A percentile compares a stretch with the other conserved stretches of the same genome.
Conservation (phyloP, 2,797 vertebrate genomes). For the Tamandua tetradactyla region DNA sequence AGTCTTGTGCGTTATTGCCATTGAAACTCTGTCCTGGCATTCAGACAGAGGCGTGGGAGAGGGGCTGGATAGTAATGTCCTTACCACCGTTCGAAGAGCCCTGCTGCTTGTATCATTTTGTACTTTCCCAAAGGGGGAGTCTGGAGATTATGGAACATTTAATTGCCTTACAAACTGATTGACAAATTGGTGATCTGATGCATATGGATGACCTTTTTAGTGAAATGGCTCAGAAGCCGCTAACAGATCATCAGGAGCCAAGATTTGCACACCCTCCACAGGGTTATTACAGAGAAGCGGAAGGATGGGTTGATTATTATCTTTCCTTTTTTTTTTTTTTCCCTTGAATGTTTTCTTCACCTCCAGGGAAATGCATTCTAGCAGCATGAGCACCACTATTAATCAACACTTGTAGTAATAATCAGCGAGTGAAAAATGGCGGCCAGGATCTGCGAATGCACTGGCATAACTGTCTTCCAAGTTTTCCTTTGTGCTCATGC, state of each 20-base stretch:
- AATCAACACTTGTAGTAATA: conserved; percentile 87
- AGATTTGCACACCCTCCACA: conserved; percentile 75
- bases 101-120: conserved; percentile 46
- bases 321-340: conserved; percentile 75
- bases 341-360: conserved; percentile 83
- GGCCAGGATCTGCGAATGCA: conserved; percentile 82
- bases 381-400: conserved; percentile 85
- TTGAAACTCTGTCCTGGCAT: conserved; percentile 54
- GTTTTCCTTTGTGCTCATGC: conserved; percentile 81
- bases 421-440: conserved; percentile 87
- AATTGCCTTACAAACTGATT: conserved; percentile 80
- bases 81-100: neutral
- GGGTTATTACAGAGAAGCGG: conserved; percentile 74
- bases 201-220: conserved; percentile 83
- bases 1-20: conserved; percentile 56
- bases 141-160: conserved; percentile 69
- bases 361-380: conserved; percentile 84
- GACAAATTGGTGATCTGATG: conserved; percentile 81
- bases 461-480: conserved; percentile 71
- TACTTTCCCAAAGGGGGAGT: conserved; percentile 43
- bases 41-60: conserved; percentile 25
- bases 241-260: conserved; percentile 79
- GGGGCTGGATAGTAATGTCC: neutral
- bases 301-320: conserved; percentile 83
- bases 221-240: conserved; percentile 79